Conservation (phyloP, 2,113 vertebrate species). For the Aegotheles bennettii region DNA sequence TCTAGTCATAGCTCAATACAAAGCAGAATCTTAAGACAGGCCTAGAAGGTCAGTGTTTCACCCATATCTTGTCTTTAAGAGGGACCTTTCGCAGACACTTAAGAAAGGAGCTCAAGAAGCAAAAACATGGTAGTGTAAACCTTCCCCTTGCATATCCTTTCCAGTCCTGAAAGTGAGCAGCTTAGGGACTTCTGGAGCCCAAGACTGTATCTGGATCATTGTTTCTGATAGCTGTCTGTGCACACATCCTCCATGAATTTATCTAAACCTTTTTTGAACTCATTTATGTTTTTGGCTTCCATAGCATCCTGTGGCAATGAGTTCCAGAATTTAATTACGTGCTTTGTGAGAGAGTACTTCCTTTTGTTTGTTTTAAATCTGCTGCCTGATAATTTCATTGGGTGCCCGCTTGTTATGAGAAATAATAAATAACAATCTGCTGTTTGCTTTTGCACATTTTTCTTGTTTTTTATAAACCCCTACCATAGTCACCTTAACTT, state of each 20-base stretch:
- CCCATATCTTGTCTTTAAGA: neutral
- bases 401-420: neutral
- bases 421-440: neutral
- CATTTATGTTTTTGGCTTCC: conserved; percentile 24
- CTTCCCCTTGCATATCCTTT: neutral
- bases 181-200: neutral
- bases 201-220: neutral
- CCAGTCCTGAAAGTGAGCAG: neutral
- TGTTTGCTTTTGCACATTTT: neutral
- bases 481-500: neutral
- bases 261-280: conserved; percentile 27
- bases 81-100: neutral
- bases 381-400: conserved; percentile 44
- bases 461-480: neutral
- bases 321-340: conserved; percentile 4
- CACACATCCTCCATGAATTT: neutral
- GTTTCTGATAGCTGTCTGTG: neutral
- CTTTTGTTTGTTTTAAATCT: conserved; percentile 36
- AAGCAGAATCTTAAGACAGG: neutral
- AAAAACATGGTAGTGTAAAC: neutral
- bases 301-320: conserved; percentile 25
- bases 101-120: neutral
- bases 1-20: neutral
- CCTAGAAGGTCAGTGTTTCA: neutral
- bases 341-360: conserved; percentile 34